These are phyloP conservation scores for Notamacropus eugenii DNA, from an alignment of 2,797 vertebrate species.

Conservation along the genomic window DNA sequence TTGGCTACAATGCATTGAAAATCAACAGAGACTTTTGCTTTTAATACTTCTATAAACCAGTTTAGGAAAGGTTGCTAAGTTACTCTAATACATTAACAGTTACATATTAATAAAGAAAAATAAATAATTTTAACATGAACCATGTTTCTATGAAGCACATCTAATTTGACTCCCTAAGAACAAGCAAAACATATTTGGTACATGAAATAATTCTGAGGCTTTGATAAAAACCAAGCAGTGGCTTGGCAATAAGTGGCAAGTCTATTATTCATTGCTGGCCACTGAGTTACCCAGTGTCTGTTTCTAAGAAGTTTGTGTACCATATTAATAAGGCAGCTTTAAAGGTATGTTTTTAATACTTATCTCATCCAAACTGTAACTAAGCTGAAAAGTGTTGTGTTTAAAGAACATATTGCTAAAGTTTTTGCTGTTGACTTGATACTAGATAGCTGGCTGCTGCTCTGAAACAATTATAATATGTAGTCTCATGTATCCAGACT, in stretches of 20 bases:
- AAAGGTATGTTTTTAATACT: not conserved
- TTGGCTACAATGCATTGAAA: not conserved
- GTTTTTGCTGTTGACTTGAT: conserved; percentile 34
- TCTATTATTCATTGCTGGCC: conserved; percentile 6
- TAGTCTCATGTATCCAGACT: not conserved
- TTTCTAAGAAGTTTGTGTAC: conserved; percentile 15
- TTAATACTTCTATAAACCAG: conserved; percentile 27
- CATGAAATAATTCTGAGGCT: conserved; percentile 20
- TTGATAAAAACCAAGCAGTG: conserved; percentile 19
- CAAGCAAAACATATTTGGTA: conserved; percentile 17
- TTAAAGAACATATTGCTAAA: conserved; percentile 16
- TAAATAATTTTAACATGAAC: conserved; percentile 17
- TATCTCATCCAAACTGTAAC: not conserved
- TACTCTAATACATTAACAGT: not conserved
- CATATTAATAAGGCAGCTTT: conserved; percentile 26
- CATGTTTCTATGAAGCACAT: not conserved
- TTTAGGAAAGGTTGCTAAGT: not conserved
- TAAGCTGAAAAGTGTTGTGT: not conserved
- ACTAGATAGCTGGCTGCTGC: conserved; percentile 8
- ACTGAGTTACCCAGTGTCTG: not conserved
- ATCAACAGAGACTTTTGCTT: not conserved
- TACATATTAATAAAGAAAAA: conserved; percentile 24
- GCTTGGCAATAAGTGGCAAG: not conserved
- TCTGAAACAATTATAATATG: not conserved
- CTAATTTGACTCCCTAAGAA: conserved; percentile 13